Evolutionary conservation across 2,113 vertebrate genomes (phyloP), one percentile per base, ranked within the genome.

Genomic region (Ammospiza nelsoni): DNA sequence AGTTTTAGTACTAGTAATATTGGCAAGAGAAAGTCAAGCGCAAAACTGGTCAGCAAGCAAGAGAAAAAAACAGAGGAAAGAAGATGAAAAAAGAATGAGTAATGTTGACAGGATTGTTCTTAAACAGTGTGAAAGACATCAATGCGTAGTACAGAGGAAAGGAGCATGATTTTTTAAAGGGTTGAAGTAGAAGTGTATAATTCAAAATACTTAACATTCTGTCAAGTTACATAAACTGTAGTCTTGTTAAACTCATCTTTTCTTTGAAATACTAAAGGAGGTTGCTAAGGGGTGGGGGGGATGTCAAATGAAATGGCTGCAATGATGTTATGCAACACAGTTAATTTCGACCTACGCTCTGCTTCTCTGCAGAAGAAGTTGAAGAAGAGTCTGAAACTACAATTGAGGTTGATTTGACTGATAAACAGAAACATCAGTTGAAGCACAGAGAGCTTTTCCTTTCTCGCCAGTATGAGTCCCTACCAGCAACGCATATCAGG

Each of bases 351-450:
- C 85, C 66, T 97, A 92, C 91, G 37, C 95, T 96, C 93, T 97
- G 84, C 86, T 94, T 96, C 97, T 97, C 68, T 97, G 95, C 98
- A 99, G 99, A 99, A 98, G 99, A 99, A 98, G 97, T 99, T 97
- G 99, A 99, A 95, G 99, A 99, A 97, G 99, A 99, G 97, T 99
- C 98, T 97, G 99, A 99, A 97, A 98, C 85, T 80, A 98, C 98
- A 37, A 91, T 98, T 94, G 99, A 99, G 91, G 95, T 98, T 44
- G 99, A 99, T n/a, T 97, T 99, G 91, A 99, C 98, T 84, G 99
- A 99, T 96, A 99, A 99, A 98, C 99, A 99, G 98, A 99, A 99
- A 95, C 99, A 99, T 97, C 99, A 99, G 95, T 96, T 99, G 96
- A 99, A 99, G 87, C 99, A 99, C 95, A 98, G 99, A 97, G 99